Evolutionary conservation across 1,140 invertebrate genomes (phyloP).

Genomic region (Trypoxylus dichotomus): DNA sequence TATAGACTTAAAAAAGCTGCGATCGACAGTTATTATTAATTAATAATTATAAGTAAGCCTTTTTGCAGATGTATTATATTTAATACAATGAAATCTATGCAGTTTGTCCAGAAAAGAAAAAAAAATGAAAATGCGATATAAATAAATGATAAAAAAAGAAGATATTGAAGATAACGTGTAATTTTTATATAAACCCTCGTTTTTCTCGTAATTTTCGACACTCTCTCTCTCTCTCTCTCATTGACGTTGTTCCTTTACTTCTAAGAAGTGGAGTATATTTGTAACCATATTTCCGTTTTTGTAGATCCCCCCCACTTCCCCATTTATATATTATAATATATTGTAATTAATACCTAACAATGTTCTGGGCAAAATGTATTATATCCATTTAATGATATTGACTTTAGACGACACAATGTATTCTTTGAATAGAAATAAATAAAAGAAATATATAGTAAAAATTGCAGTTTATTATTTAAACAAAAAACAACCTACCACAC

Average conservation of each 20-base stretch:
- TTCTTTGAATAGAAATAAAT: conserved; percentile 55
- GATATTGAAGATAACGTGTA: conserved; percentile 45
- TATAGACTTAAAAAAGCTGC: neutral
- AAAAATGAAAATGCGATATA: neutral
- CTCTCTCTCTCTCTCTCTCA: neutral
- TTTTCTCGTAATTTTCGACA: conserved; percentile 38
- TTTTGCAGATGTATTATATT: conserved; percentile 23
- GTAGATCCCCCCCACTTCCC: neutral
- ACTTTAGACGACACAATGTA: conserved; percentile 55
- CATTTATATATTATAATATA: conserved; percentile 33
- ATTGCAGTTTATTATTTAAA: no score
- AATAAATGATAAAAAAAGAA: conserved; percentile 51
- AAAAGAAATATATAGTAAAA: conserved; percentile 29
- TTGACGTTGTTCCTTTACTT: conserved; percentile 42
- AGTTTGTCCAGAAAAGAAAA: conserved; percentile 16
- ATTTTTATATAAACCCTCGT: conserved; percentile 42
- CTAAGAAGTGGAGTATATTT: conserved; percentile 43
- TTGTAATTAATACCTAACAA: conserved; percentile 30
- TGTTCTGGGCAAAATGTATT: conserved; percentile 53
- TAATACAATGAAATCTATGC: conserved; percentile 6
- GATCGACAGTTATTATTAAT: neutral
- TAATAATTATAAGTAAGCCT: conserved; percentile 16
- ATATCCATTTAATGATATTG: conserved; percentile 53
- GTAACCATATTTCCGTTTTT: conserved; percentile 20
- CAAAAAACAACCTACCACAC: no score